Evolutionary conservation across 2,888 invertebrate species (phyloP).

Genomic region (Ctenicera cuprea): DNA sequence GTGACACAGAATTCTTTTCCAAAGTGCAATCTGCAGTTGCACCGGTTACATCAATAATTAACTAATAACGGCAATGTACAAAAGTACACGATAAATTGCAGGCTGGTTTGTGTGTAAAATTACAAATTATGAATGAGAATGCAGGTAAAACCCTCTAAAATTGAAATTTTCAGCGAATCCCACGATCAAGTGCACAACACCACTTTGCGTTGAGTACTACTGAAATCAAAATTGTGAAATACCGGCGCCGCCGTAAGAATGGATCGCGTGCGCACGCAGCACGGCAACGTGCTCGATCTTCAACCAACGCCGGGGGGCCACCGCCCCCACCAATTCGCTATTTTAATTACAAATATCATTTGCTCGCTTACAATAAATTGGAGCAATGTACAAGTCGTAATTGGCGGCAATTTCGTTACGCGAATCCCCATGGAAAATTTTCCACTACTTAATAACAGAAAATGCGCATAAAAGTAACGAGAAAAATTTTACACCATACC

Average conservation of each 20-base stretch:
- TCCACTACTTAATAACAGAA: not conserved
- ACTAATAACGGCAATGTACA: too few species aligned
- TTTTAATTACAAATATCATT: constrained; percentile 31
- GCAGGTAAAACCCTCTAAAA: not conserved
- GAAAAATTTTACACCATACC: too few species aligned
- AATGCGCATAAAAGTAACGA: too few species aligned
- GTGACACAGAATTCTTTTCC: not conserved
- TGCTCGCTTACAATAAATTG: constrained; percentile 1
- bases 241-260: constrained; percentile 45
- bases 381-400: constrained; percentile 5
- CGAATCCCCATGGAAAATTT: not conserved
- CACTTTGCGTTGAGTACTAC: constrained; percentile 31
- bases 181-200: constrained; percentile 15
- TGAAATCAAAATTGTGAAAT: constrained; percentile 40
- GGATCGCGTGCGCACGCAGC: constrained; percentile 54
- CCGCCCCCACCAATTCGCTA: constrained; percentile 36
- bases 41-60: not conserved
- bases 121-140: not conserved
- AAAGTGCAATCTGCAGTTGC: constrained; percentile 23
- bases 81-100: not conserved
- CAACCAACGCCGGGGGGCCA: not conserved
- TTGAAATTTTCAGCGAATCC: not conserved
- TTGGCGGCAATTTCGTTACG: constrained; percentile 1
- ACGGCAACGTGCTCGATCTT: constrained; percentile 44
- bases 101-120: constrained; percentile 2